Evolutionary conservation across 2,888 invertebrate genomes (phyloP).

Genomic region (Sialis lutaria): DNA sequence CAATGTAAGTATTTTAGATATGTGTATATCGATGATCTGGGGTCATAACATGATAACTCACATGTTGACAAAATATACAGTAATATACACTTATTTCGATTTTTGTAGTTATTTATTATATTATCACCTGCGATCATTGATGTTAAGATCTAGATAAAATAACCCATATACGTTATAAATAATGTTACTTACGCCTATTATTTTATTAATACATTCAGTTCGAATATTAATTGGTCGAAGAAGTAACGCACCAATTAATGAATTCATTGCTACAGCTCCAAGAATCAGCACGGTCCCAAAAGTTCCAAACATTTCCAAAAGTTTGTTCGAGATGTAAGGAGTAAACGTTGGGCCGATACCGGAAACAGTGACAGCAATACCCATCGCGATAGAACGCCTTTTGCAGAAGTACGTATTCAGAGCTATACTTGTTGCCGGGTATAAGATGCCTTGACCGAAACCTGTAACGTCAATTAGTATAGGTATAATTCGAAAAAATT

Average conservation of each 20-base stretch:
- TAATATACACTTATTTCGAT: too few relatives aligned
- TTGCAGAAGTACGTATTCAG: conserved; percentile 30
- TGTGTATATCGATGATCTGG: too few relatives aligned
- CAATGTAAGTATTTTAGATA: too few relatives aligned
- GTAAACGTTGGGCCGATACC: conserved; percentile 29
- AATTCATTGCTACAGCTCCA: conserved; percentile 27
- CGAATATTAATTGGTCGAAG: conserved; percentile 24
- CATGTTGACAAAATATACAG: too few relatives aligned
- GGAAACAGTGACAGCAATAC: conserved; percentile 27
- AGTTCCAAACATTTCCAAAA: conserved; percentile 22
- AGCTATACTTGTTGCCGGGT: conserved; percentile 27
- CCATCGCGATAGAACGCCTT: conserved; percentile 28
- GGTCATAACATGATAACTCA: too few relatives aligned
- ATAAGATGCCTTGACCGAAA: conserved; percentile 26
- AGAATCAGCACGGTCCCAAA: conserved; percentile 29
- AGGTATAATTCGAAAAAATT: too few relatives aligned
- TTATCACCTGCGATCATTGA: too few relatives aligned
- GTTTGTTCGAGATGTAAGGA: conserved; percentile 26
- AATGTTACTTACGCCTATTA: neutral
- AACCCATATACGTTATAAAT: neutral
- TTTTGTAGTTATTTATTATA: too few relatives aligned
- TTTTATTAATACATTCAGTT: neutral
- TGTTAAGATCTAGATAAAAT: too few relatives aligned
- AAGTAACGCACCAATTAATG: conserved; percentile 26
- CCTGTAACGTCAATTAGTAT: conserved; percentile 22